Conservation (phyloP, 2,113 vertebrate species). For the Corythornis cristatus region DNA sequence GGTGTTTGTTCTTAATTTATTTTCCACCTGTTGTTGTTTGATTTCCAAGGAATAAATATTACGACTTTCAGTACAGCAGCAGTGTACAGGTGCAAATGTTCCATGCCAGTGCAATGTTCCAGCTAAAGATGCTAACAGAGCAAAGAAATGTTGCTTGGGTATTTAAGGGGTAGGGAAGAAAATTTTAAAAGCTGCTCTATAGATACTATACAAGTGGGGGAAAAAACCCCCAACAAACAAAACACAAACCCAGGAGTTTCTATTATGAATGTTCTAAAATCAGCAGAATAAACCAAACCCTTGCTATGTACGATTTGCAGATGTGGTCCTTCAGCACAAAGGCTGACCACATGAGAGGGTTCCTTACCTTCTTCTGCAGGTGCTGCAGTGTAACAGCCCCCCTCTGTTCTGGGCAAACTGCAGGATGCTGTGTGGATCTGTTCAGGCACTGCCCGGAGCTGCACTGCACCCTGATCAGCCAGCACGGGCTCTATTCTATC, state of each 20-base stretch:
- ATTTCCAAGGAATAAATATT: background rate
- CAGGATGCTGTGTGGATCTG: background rate
- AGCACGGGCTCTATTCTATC: background rate
- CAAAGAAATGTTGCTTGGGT: background rate
- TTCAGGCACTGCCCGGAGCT: background rate
- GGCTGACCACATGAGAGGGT: background rate
- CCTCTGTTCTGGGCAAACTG: rapidly evolving
- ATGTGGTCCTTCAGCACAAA: background rate
- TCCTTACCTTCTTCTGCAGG: background rate
- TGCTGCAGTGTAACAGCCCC: background rate
- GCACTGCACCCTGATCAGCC: background rate
- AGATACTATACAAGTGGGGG: background rate
- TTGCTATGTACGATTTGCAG: background rate
- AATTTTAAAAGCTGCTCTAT: background rate
- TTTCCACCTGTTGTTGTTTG: background rate
- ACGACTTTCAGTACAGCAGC: background rate
- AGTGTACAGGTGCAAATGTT: background rate
- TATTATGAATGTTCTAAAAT: background rate
- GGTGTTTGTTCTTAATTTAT: background rate
- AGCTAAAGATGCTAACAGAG: background rate
- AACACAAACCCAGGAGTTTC: background rate
- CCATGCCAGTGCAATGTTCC: background rate
- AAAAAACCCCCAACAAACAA: background rate
- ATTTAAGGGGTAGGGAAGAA: background rate
- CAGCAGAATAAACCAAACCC: background rate